Evolutionary conservation across 2,113 vertebrate genomes (phyloP).

Genomic region (Shinisaurus crocodilurus): DNA sequence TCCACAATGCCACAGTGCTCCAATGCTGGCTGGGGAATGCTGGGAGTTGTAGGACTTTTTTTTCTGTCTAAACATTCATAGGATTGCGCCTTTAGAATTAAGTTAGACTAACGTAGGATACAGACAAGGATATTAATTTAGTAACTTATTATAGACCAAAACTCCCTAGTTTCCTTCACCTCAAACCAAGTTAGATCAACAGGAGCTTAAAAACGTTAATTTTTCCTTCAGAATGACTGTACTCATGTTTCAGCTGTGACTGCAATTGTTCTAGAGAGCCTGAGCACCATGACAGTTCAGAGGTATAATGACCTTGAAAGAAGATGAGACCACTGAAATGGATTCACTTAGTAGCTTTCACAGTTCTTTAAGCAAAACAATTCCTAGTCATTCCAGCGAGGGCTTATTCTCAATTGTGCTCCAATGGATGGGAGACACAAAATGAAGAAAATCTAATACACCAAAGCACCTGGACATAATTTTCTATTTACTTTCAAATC

Average conservation of each 20-base stretch:
- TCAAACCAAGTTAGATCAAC: slow-evolving; percentile 21
- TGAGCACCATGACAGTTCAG: slow-evolving; percentile 21
- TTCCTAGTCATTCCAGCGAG: slow-evolving; percentile 53
- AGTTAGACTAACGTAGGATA: too few relatives aligned
- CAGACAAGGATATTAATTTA: neutral
- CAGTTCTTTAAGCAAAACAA: slow-evolving; percentile 70
- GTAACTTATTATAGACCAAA: neutral
- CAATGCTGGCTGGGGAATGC: too few relatives aligned
- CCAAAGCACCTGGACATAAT: slow-evolving; percentile 54
- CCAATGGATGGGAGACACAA: slow-evolving; percentile 52
- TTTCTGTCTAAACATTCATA: too few relatives aligned
- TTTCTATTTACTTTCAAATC: slow-evolving; percentile 70
- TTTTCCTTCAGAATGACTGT: slow-evolving; percentile 20
- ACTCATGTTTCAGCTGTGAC: slow-evolving; percentile 3
- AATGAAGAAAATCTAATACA: slow-evolving; percentile 54
- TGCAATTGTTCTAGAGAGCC: slow-evolving; percentile 35
- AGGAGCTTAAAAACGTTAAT: slow-evolving; percentile 40
- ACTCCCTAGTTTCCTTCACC: neutral
- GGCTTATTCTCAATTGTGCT: slow-evolving; percentile 63
- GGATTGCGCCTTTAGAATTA: too few relatives aligned
- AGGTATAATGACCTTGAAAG: slow-evolving; percentile 66
- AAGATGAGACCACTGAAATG: slow-evolving; percentile 53
- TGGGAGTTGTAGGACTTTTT: too few relatives aligned
- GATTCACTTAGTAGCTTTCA: slow-evolving; percentile 66
- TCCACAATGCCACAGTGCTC: too few relatives aligned